Conservation (phyloP, 2,113 vertebrate genomes). For the Nannospalax galili region DNA sequence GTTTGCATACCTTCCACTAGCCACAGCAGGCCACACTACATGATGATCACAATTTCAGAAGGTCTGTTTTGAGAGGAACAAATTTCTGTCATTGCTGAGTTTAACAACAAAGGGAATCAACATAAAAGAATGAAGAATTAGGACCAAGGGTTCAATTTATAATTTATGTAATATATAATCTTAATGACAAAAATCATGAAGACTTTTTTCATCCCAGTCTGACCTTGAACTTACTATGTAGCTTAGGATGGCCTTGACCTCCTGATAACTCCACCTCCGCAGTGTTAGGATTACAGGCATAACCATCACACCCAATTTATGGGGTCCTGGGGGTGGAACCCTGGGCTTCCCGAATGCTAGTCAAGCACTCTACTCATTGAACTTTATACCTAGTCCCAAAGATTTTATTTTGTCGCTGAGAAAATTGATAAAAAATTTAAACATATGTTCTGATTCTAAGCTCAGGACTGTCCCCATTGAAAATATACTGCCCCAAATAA, state of each 20-base stretch:
- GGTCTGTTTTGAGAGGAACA: background rate
- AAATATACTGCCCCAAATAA: background rate
- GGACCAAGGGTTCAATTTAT: background rate
- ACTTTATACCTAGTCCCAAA: background rate
- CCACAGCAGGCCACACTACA: background rate
- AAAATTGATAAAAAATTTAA: background rate
- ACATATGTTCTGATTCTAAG: background rate
- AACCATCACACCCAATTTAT: background rate
- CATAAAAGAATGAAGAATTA: background rate
- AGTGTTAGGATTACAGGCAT: too few relatives aligned
- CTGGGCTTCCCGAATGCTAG: background rate
- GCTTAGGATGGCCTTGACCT: background rate
- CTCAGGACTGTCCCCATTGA: background rate
- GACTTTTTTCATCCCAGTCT: background rate
- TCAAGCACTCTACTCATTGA: background rate
- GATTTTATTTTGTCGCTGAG: background rate
- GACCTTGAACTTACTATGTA: background rate
- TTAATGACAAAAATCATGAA: background rate
- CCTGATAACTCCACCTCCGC: background rate
- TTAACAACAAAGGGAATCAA: background rate
- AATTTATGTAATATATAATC: background rate
- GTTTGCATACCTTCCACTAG: background rate
- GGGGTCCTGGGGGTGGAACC: background rate
- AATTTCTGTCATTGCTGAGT: background rate
- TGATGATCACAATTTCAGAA: background rate